Base-by-base conservation (phyloP, 2,113 vertebrate genomes). In the Phylloscopus trochiloides region DNA sequence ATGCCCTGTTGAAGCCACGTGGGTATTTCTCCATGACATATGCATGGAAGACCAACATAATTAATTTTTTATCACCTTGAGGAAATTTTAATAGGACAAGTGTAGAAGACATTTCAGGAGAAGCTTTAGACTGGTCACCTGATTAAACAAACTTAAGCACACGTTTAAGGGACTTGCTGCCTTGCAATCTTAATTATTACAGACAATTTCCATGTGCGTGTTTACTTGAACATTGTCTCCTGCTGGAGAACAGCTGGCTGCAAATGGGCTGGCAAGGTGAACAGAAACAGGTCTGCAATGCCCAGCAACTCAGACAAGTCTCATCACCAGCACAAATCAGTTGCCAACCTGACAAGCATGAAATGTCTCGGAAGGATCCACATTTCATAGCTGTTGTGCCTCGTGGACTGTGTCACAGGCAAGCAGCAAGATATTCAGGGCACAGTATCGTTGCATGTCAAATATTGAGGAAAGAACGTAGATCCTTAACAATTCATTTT, bases 221-320 rank as follows among this genome's bases (percentile, higher is more conserved):
- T 86, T 94, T 94, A 91, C 67, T 94, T 86, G 81, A 81, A 90
- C 57, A 55, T 63, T 73, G 59, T 90, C 73, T 95, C 96, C 84
- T 90, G 87, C 76, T 84, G 92, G 57, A 88, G 65, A 94, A 92
- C 92, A 89, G 88, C 92, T 97, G 94, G 80, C 89, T 86, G 96
- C 73, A 94, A 95, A 94, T 91, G 83, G 90, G 88, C 77, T 96
- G 92, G 92, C 94, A 92, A 84, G 83, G 83, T 85, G 90, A 95
- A 95, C 76, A 96, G 90, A 88, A 96, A 90, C 67, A 93, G 57
- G 68, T 88, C 71, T 86, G 86, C 72, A 78, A 92, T 36, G 72
- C 85, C 88, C 66, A 58, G 79, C 38, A 57, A 84, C 47, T 92
- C 75, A 88, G 75, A 81, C 68, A 71, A 79, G 88, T 67, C 81